Evolutionary conservation across 2,113 vertebrate genomes (phyloP), one percentile per base, ranked within the genome.

Genomic region (Notechis scutatus): DNA sequence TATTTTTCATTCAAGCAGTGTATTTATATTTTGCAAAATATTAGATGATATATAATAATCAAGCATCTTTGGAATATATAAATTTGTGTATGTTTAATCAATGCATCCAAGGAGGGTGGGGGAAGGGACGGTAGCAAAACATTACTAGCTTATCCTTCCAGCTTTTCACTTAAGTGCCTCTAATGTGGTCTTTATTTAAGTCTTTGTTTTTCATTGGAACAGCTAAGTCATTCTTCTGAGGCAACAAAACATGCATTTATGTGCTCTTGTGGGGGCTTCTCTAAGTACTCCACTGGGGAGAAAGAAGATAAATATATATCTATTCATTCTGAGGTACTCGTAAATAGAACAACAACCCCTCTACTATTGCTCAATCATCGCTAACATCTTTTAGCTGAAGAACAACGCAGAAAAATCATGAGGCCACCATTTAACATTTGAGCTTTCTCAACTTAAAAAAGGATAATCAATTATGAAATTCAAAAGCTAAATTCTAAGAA

Each of bases 261-360:
- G 95, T 85, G 96, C 85, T 29, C 34, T 91, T 87, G 47, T 90
- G 42, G 93, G 92, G 92, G 29, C 90, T 94, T 52, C 94, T 47
- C 91, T 94, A 42, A 93, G 91, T 85, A 1, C 89, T 91, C 45
- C 87, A 18, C 91, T 93, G 45, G 69, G 96, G 91, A 94, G 95
- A 96, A 93, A 11, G 1, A 74, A 89, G 74, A 91, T 92, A 92
- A 96, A 96, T 92, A 92, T 55, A 94, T 88, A 91, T 5, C n/a
- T 50, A 85, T 57, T 94, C 90, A 94, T 93, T 96, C 47, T n/a
- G 87, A 92, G 91, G 55, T 91, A 95, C 94, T 96, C 92, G 50
- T 93, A 93, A 95, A 94, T 88, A 91, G 95, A 96, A 97, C 97
- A 96, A 96, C 92, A 94, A 92, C 93, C 95, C 94, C 95, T 96